Evolutionary conservation across 1,140 invertebrate species (phyloP), one percentile per base, ranked within the genome.

Genomic region (Aphelenchoides fujianensis): DNA sequence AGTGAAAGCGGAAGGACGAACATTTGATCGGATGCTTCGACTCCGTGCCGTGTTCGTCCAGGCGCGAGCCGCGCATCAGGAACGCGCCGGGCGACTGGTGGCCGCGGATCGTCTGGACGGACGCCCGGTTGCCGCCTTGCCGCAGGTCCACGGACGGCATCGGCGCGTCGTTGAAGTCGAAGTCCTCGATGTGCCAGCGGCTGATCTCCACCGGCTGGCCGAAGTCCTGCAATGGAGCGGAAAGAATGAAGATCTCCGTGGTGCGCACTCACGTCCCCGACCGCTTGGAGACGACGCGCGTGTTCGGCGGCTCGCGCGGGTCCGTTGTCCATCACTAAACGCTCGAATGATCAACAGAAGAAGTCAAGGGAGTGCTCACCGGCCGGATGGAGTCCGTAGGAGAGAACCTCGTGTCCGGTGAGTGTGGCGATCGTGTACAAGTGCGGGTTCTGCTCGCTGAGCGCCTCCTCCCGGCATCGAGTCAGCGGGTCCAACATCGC

Each of bases 391-490:
- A 77, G 72, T 27, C 94, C 94, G 61, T 91, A 90, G 7, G 91
- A 89, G 0, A 90, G 84, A 61, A 86, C 86, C 7, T 92, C 92
- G 84, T 96, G 93, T 0, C 92, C 92, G 23, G 95, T 97, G 54
- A 98, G 85, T 1, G 95, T 98, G 16, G 95, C 95, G 79, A 97
- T 90, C 0, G 95, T 98, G 77, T 94, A 92, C 23, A 98, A 86
- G 86, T 95, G 91, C 0, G 94, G 92, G 82, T 91, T 89, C 0
- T 85, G 81, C 67, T 88, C 87, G 80, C 92, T 78, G 5, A 84
- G 31, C 16, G 87, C 88, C 85, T 88, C 88, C 84, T 89, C 88
- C 73, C 87, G 87, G 68, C 85, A 83, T 30, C 84, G 74, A 81
- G 90, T 95, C 2, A 98, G 87, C 2, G 92, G 90, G 87, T 97